These are phyloP conservation scores for Herpailurus yagouaroundi DNA, from an alignment of 2,113 vertebrate species.

Conservation along the genomic window DNA sequence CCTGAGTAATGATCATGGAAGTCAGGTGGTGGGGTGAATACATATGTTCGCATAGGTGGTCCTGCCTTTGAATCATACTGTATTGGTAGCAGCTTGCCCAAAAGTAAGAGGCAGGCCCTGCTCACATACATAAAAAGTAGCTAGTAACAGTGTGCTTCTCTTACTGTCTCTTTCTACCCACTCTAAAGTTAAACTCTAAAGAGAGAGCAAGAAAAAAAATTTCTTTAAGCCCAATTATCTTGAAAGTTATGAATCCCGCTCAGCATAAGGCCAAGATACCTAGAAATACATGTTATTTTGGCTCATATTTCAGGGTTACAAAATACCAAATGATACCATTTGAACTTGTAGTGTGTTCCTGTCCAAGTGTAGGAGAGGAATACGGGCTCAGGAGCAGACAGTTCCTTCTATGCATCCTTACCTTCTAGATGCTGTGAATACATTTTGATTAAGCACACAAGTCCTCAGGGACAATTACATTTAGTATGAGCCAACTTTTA, in stretches of 20 bases:
- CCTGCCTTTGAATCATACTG: neutral
- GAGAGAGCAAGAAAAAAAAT: neutral
- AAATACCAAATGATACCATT: neutral
- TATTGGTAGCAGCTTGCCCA: too few relatives aligned
- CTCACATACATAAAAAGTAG: accelerated
- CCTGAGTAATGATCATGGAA: neutral
- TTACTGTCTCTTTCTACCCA: neutral
- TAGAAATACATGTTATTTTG: neutral
- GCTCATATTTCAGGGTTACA: neutral
- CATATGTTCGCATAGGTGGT: neutral
- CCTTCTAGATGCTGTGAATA: neutral
- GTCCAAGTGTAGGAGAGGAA: neutral
- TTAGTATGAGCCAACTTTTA: neutral
- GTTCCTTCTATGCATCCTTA: neutral
- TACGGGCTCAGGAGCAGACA: neutral
- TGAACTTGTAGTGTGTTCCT: neutral
- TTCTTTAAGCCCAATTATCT: neutral
- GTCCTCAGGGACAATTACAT: neutral
- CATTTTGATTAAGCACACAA: neutral
- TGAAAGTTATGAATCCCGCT: neutral
- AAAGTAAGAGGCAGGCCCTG: too few relatives aligned
- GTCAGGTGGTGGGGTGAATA: neutral
- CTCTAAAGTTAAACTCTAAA: neutral
- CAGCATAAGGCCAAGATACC: neutral
- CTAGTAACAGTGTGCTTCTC: neutral